These are phyloP conservation scores for Phycodurus eques DNA, from an alignment of 2,113 vertebrate species.

Conservation along the genomic window DNA sequence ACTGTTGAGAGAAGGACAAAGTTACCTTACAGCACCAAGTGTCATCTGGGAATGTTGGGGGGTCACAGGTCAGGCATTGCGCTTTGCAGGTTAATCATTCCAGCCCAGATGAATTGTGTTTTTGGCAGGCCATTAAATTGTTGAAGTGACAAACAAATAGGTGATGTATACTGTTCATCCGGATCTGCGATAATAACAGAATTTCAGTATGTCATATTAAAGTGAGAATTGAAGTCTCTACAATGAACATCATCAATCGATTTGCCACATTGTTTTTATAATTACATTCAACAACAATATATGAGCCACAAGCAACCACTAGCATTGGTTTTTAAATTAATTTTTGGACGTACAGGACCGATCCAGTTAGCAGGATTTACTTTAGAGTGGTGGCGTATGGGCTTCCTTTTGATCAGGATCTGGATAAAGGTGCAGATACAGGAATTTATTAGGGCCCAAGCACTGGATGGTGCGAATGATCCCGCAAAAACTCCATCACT, in stretches of 20 bases:
- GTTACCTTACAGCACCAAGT: neutral
- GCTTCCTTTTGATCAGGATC: too few relatives aligned
- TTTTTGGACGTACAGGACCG: neutral
- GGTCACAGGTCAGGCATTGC: neutral
- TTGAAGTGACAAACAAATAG: neutral
- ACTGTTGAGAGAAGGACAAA: neutral
- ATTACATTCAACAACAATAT: neutral
- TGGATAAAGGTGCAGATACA: too few relatives aligned
- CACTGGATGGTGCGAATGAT: too few relatives aligned
- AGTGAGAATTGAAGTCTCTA: neutral
- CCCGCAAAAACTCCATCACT: too few relatives aligned
- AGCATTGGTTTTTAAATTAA: neutral
- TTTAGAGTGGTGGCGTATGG: too few relatives aligned
- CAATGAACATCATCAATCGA: neutral
- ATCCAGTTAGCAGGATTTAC: neutral
- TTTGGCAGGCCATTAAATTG: neutral
- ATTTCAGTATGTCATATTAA: neutral
- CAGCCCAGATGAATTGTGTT: neutral
- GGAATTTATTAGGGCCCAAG: too few relatives aligned
- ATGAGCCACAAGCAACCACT: neutral
- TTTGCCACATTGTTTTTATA: neutral
- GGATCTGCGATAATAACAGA: neutral
- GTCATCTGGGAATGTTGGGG: neutral
- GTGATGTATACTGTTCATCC: neutral
- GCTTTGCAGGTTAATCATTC: neutral